phyloP scores from a whole-genome alignment of 2,888 invertebrate genomes.

The Drosophila koepferae region DNA sequence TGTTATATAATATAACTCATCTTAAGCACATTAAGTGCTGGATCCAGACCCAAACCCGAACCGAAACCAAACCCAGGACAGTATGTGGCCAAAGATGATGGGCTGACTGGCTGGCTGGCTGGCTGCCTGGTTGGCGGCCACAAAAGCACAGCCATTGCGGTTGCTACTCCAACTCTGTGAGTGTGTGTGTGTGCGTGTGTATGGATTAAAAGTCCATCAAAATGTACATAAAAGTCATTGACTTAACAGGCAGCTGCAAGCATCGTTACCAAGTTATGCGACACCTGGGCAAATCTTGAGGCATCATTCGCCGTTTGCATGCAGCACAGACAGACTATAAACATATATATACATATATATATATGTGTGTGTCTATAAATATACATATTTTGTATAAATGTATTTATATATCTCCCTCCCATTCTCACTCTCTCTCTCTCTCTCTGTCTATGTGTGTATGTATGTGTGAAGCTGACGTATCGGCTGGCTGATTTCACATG shows the following conservation, averaged over 20 bases:
- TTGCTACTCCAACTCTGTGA: slow-evolving; percentile 4
- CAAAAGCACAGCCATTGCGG: slow-evolving; percentile 53
- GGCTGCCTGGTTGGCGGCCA: slow-evolving; percentile 45
- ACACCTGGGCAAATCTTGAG: slow-evolving; percentile 69
- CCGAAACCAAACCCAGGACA: slow-evolving; percentile 15
- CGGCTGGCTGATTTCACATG: slow-evolving; percentile 75
- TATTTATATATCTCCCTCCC: neutral
- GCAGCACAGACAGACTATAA: slow-evolving; percentile 11
- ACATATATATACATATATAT: neutral
- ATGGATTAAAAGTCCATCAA: slow-evolving; percentile 81
- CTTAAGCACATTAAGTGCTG: slow-evolving; percentile 77
- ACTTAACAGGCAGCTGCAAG: slow-evolving; percentile 56
- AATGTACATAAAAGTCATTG: slow-evolving; percentile 80
- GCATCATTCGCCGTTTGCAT: slow-evolving; percentile 63
- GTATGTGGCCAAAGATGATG: slow-evolving; percentile 38
- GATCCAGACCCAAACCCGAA: neutral
- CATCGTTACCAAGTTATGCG: slow-evolving; percentile 42
- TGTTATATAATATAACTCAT: slow-evolving; percentile 73
- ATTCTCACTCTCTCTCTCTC: neutral
- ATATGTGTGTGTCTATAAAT: neutral
- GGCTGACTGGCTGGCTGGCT: slow-evolving; percentile 28
- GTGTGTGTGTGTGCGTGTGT: slow-evolving; percentile 18
- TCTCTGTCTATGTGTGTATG: slow-evolving; percentile 1
- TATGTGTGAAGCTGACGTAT: slow-evolving; percentile 26
- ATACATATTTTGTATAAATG: slow-evolving; percentile 1